A percentile compares a stretch with the other conserved stretches of the same genome.
phyloP scores from a whole-genome alignment of 2,888 invertebrate species.

The Arrhopalites spinosus region DNA sequence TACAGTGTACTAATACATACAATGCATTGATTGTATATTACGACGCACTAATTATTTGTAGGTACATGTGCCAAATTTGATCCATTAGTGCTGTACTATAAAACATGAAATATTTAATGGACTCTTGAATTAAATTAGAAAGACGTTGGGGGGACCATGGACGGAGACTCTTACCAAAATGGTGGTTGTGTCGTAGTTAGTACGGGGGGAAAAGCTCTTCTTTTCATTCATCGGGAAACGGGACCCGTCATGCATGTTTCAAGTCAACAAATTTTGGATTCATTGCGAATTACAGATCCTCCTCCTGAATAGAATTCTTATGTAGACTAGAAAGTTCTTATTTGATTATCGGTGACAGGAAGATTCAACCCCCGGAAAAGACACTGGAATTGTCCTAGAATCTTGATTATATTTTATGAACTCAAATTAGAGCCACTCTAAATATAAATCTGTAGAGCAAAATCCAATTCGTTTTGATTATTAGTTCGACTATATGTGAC shows the following conservation, averaged over 20 bases:
- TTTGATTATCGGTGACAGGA: not conserved
- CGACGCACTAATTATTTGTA: too few relatives aligned
- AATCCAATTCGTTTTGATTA: not conserved
- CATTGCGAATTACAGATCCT: not conserved
- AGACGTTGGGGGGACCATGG: not conserved
- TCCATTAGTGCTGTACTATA: too few relatives aligned
- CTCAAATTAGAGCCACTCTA: not conserved
- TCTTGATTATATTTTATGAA: not conserved
- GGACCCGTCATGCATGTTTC: not conserved
- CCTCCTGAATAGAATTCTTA: not conserved
- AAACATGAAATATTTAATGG: too few relatives aligned
- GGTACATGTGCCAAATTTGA: too few relatives aligned
- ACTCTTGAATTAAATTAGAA: constrained; percentile 15
- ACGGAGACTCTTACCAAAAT: constrained; percentile 24
- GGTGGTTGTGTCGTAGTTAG: constrained; percentile 23
- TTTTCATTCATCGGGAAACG: constrained; percentile 7
- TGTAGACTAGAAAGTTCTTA: too few relatives aligned
- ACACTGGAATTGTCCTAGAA: not conserved
- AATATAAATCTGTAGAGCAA: not conserved
- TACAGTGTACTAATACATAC: too few relatives aligned
- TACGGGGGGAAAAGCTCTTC: constrained; percentile 10
- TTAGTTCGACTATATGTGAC: not conserved
- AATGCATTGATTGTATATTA: too few relatives aligned
- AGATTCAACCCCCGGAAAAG: not conserved
- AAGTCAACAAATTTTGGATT: not conserved